phyloP scores from a whole-genome alignment of 1,140 invertebrate genomes.

The Diorhabda elongata region DNA sequence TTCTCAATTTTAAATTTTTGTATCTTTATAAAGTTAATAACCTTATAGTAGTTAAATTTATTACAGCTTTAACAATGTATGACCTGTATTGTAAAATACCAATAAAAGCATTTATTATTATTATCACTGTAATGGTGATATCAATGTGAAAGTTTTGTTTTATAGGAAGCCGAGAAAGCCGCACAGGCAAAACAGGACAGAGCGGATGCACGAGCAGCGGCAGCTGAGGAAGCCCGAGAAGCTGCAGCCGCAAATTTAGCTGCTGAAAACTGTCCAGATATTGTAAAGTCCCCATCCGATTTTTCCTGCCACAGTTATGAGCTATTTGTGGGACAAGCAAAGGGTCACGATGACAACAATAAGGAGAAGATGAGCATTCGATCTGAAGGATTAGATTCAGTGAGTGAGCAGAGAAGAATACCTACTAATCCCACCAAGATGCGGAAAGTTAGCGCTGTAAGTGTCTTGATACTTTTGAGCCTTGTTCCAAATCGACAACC shows the following conservation, averaged over 20 bases:
- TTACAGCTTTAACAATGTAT: no score
- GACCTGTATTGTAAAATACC: no score
- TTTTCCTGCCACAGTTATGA: slow-evolving; percentile 88
- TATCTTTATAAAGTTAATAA: no score
- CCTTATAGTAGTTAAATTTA: no score
- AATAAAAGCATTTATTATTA: not conserved
- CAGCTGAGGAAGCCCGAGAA: slow-evolving; percentile 57
- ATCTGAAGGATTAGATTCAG: slow-evolving; percentile 78
- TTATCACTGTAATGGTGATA: not conserved
- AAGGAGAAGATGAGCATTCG: slow-evolving; percentile 87
- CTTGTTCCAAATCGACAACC: slow-evolving; percentile 17
- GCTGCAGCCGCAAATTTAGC: slow-evolving; percentile 59
- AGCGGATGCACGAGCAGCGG: slow-evolving; percentile 63
- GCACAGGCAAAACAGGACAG: slow-evolving; percentile 69
- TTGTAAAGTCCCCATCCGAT: slow-evolving; percentile 78
- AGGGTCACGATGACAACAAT: slow-evolving; percentile 78
- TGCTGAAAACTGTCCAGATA: slow-evolving; percentile 54
- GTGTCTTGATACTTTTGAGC: slow-evolving; percentile 52
- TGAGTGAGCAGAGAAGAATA: slow-evolving; percentile 73
- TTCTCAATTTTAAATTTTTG: no score
- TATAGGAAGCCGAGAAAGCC: slow-evolving; percentile 76
- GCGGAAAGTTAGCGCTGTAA: slow-evolving; percentile 88
- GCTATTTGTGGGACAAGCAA: slow-evolving; percentile 80
- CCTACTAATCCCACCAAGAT: slow-evolving; percentile 58
- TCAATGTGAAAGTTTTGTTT: not conserved